Evolutionary conservation across 2,113 vertebrate species (phyloP), one percentile per base, ranked within the genome.

Genomic region (Colistium nudipinnis): DNA sequence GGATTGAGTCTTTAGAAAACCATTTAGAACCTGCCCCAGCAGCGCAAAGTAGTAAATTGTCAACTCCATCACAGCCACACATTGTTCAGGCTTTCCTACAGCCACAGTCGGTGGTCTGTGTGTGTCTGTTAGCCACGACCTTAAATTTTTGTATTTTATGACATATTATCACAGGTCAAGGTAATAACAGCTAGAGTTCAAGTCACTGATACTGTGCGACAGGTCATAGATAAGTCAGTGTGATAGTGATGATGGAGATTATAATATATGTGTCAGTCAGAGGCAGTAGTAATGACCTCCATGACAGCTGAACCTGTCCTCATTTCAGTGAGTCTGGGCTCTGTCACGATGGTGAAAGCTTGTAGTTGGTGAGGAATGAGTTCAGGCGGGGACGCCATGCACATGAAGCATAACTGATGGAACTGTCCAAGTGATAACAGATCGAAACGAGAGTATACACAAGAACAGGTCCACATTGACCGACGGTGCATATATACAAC

Each of bases 101-200:
- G 66, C 17, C 8, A 57, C 52, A 41, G 66, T 62, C 59, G 61
- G 83, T 78, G 25, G 36, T 51, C 24, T 68, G 57, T 45, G 56
- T 56, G 44, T 38, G 63, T 19, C 35, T 49, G 51, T 36, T 52
- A 48, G 52, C 48, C n/a, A n/a, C n/a, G n/a, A n/a, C n/a, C n/a
- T n/a, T n/a, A 38, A 16, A 16, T 4, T 14, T 44, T 9, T 19
- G 13, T 4, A 11, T 44, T 4, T 41, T 14, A 41, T 8, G 30
- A 35, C 12, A 48, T 28, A 2, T 16, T 9, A 17, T 52, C 3
- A 6, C 2, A 2, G 9, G 30, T 36, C 17, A 22, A 12, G 7
- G 31, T 1, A 11, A 17, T 6, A 8, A 10, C 14, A 30, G 45
- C 25, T 10, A 47, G 27, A 11, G 19, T 53, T 1, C 17, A 4